Base-by-base conservation (phyloP, 2,113 vertebrate genomes). In the Gavia stellata region DNA sequence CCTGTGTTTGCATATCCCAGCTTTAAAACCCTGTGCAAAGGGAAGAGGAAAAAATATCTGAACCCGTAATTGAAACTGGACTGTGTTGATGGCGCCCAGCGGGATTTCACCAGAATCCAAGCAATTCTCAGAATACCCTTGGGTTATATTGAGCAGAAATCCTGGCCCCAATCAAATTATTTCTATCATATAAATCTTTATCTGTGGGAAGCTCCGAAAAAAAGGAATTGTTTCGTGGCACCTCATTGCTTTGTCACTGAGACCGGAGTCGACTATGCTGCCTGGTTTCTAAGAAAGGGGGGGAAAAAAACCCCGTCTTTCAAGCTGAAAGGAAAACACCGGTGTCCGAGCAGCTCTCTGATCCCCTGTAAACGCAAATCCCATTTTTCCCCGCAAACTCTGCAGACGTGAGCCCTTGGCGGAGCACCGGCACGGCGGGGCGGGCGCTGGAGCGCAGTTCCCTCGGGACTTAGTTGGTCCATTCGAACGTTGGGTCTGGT, bases 101-200 rank as follows among this genome's bases (percentile, higher is more conserved):
- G 95, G 88, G 96, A 96, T 90, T 92, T 94, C 84, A 66, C 62
- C 80, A 88, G 91, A 97, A 96, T 70, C 92, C 86, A 86, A 95
- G 94, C 88, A 86, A 90, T 97, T 91, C 96, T 94, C 91, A 95
- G 90, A 97, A 97, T 53, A 83, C 79, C 94, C 86, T 93, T 84
- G 81, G 93, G 96, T 97, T 96, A 81, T 59, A 90, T 42, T 71
- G 95, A 90, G 89, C 88, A 94, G 93, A 97, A 97, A 94, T 86
- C 74, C 89, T 90, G 95, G 94, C 90, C 95, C 92, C 59, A 83
- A 81, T 78, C 96, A 66, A 94, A 88, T 95, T 82, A 94, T 94
- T 97, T 97, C 96, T 95, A 53, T 95, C 93, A 50, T 36, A 63
- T 24, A 85, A 97, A 90, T 96, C 70, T 91, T 95, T 91, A 93